Evolutionary conservation across 2,113 vertebrate genomes (phyloP), one percentile per base, ranked within the genome.

Genomic region (Formicarius rufipectus): DNA sequence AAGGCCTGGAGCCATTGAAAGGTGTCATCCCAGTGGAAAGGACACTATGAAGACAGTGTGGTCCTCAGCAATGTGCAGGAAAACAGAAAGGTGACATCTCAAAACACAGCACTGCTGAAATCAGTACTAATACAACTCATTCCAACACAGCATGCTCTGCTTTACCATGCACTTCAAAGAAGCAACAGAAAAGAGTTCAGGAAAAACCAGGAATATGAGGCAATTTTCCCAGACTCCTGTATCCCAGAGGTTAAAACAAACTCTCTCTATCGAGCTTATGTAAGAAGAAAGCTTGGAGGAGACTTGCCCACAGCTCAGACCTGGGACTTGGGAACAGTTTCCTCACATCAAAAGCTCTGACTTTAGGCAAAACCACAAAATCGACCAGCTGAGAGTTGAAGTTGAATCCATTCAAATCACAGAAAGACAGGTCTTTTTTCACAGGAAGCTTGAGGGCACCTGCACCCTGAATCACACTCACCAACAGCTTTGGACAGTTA

Each of bases 401-500:
- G 47, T 0, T 44, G 45, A 68, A 66, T 49, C 73, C 20, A n/a
- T 17, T 47, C 37, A 84, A 69, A 86, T 5, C 68, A 92, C 31
- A 66, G 63, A 64, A 76, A 69, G 39, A 77, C 3, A 6, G 0
- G 1, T 14, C 17, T 66, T 53, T 76, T 67, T 33, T 23, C 62
- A 63, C 8, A 71, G 77, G 52, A 39, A 56, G n/a, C 55, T 58
- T 24, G 5, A 25, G 1, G 16, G 40, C 16, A 71, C 31, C 49
- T 21, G 21, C 21, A 40, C 22, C n/a, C 37, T 0, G 0, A 79
- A 56, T 42, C 62, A 60, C 4, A 10, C 19, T 44, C 37, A 33
- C 15, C 40, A 59, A 50, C 49, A 47, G 59, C 71, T 85, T 35
- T n/a, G 39, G 39, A 12, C 78, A 68, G 2, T 66, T 58, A 80